Evolutionary conservation across 2,113 vertebrate genomes (phyloP), one percentile per base, ranked within the genome.

Genomic region (Leptobrachium leishanense): DNA sequence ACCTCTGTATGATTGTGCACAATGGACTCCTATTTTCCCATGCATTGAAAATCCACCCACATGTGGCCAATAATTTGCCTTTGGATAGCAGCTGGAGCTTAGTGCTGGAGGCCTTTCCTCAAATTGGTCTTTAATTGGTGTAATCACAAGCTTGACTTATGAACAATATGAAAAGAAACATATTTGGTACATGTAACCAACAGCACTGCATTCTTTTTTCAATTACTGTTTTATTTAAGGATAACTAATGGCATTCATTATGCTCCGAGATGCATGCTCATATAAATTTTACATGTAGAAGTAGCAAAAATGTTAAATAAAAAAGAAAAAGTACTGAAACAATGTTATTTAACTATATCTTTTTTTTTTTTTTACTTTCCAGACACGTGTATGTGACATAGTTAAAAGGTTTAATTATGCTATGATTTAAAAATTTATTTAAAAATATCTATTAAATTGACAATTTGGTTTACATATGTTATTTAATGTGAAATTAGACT

Each of bases 61-160:
- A 92, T 92, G 92, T 94, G 90, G 86, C 87, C 88, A 88, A 91
- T 93, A 95, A 95, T 95, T 95, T 92, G 90, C 91, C 92, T 87
- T 90, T 92, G 92, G 93, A 92, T 92, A 92, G 90, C 90, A 90
- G 91, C 89, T 92, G 91, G 88, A 93, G 89, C 88, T 91, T 86
- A 87, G 85, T 78, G 90, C 91, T 94, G 88, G 84, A 86, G 92
- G 91, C 88, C 82, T 88, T 87, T 85, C 84, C 89, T 87, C 79
- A 90, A 91, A 87, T 80, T 87, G 85, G 69, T 85, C 83, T 94
- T 92, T 95, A 93, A 94, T 93, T 93, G 90, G 87, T 90, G 87
- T 89, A 91, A 95, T 93, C 93, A 92, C 90, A 91, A 93, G 84
- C 92, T 88, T 92, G 89, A 95, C 91, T 94, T 90, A 92, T 91